phyloP scores from a whole-genome alignment of 1,140 invertebrate genomes.

The Drosophila ogumai region DNA sequence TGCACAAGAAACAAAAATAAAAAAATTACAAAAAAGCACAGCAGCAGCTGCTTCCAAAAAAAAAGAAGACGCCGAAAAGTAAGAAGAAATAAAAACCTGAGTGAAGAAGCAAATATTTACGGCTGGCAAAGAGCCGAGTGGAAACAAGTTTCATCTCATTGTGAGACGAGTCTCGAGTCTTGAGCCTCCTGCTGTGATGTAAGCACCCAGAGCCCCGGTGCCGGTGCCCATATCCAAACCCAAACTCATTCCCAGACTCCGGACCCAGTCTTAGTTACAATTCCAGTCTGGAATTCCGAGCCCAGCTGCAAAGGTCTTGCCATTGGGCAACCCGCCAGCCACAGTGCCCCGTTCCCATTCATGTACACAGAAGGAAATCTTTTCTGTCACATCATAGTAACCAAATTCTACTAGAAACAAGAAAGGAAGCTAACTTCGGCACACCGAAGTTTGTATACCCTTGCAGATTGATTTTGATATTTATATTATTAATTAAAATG shows the following conservation, averaged over 20 bases:
- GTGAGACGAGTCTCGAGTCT: constrained; percentile 49
- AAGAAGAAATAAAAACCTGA: constrained; percentile 46
- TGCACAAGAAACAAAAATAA: constrained; percentile 58
- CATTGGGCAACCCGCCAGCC: constrained; percentile 38
- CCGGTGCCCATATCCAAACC: constrained; percentile 14
- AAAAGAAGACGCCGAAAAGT: constrained; percentile 17
- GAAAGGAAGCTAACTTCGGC: no score
- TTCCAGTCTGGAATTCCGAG: constrained; percentile 31
- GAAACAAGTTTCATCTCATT: constrained; percentile 68
- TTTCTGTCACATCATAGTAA: not conserved
- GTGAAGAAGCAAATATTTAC: constrained; percentile 77
- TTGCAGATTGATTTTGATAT: no score
- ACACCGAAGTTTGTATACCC: no score
- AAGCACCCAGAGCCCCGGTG: constrained; percentile 49
- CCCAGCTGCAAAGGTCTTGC: constrained; percentile 45
- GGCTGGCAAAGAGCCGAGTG: constrained; percentile 61
- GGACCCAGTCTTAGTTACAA: constrained; percentile 10
- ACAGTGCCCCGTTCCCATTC: not conserved
- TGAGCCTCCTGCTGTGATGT: constrained; percentile 71
- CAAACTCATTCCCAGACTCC: constrained; percentile 19
- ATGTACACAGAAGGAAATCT: not conserved
- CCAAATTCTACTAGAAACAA: no score
- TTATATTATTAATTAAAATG: no score
- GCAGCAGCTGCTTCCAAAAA: constrained; percentile 5
- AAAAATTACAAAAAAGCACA: constrained; percentile 6